Base-by-base conservation (phyloP, 1,140 invertebrate species). In the Homarus americanus region DNA sequence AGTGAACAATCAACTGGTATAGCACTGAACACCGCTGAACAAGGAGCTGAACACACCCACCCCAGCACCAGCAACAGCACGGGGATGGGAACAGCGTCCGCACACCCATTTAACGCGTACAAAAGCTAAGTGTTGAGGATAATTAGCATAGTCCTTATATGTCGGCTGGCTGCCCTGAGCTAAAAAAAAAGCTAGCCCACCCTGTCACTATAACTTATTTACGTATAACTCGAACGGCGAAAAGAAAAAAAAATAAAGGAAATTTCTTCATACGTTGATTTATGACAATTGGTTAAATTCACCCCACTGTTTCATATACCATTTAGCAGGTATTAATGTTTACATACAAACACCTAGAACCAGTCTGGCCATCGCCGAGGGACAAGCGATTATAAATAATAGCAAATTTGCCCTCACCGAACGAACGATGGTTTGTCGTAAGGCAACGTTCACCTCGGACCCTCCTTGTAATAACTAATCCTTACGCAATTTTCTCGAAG, bases 171-270 rank as follows among this genome's bases (percentile, higher is more conserved):
- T 28, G 88, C 80, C 82, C 73, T 28, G 15, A 41, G 88, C 79
- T 24, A 75, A 53, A 49, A 90, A 90, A 90, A 90, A 90, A 83
- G 80, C 79, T 76, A 83, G 63, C 80, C 79, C 58, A 83, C 80
- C 72, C 80, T 90, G 88, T 90, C 88, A 90, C 88, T 83, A 90
- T 90, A 90, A 90, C 69, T 90, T 90, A 90, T 90, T 90, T 90
- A 63, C 66, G 49, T 49, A 90, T 90, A 83, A 90, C 66, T 83
- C 88, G 88, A 90, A 83, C 82, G 53, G 38, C 28, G 63, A 36
- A 40, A 34, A 32, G 7, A 40, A 84, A 32, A 83, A 78, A 83
- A 36, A 78, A 41, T n/a, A n/a, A n/a, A n/a, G n/a, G n/a, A n/a
- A 24, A 36, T 17, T 44, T 38, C 66, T 28, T 12, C n/a, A 44